Percentiles rank a stretch among this genome's conserved stretches.
Conservation (phyloP, 2,888 invertebrate genomes). For the Epinotia brunnichana region DNA sequence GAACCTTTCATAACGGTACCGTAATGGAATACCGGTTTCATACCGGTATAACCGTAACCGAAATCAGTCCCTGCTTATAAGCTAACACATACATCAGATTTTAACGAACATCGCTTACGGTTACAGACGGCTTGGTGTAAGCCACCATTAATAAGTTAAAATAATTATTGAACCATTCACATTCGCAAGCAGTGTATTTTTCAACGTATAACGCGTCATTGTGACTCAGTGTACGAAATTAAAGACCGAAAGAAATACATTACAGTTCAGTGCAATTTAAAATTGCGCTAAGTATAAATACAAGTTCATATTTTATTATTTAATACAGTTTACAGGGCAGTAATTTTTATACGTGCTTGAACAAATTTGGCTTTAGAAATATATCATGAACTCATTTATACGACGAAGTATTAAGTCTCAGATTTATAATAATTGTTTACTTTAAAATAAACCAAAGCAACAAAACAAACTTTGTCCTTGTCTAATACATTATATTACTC, state of each 20-base stretch:
- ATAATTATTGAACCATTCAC: background rate
- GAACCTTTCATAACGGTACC: no score
- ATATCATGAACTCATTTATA: background rate
- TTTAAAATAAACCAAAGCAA: conserved; percentile 1
- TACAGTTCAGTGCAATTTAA: background rate
- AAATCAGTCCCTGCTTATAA: no score
- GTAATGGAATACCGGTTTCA: no score
- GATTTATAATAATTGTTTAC: background rate
- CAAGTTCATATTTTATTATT: background rate
- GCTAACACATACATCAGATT: no score
- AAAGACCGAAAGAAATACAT: conserved; percentile 15
- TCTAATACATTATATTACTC: background rate
- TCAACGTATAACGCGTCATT: conserved; percentile 3
- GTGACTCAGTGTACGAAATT: conserved; percentile 7
- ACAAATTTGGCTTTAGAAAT: background rate
- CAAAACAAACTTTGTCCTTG: background rate
- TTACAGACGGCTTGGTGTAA: no score
- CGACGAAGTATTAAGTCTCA: background rate
- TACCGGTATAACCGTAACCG: no score
- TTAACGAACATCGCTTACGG: no score
- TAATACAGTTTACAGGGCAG: background rate
- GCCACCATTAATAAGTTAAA: background rate
- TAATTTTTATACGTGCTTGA: background rate
- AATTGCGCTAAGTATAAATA: conserved; percentile 1
- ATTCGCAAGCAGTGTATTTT: background rate